Base-by-base conservation (phyloP, 2,888 invertebrate genomes). In the Neelides folsomi region DNA sequence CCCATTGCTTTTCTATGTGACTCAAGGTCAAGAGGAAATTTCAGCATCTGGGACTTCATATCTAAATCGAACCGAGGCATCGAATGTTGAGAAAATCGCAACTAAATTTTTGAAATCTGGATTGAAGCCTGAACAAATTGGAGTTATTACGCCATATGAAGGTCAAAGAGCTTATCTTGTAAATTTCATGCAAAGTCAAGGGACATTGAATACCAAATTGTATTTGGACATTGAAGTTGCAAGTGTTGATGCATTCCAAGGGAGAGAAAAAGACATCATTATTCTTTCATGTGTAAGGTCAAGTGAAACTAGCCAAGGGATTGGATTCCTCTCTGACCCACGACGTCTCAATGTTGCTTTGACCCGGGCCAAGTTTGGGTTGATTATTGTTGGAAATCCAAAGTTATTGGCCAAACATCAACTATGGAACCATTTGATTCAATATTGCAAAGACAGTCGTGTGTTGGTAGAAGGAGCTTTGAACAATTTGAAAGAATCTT, bases 201-300 rank as follows among this genome's bases (percentile, higher is more conserved):
- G 98, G 10, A 87, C 93, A 10, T 74, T 99, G 51, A 94, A 97
- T 69, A 86, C 92, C 37, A 95, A 95, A 68, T 75, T 98, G 0
- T 99, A 99, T 70, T 86, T 94, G 73, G 95, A 97, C 69, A 93
- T 99, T 51, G 98, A 99, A 73, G 95, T 99, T 0, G 98, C 97
- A 8, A 95, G 94, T 72, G 98, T 99, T 2, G 98, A 99, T 71
- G 98, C 98, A 0, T 99, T 99, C 71, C 95, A 97, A 71, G 98
- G 98, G 0, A 77, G 98, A 46, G 98, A 99, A 69, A 99, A 99
- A 68, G 98, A 99, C 68, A 87, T 97, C 53, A 98, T 99, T 62
- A 93, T 99, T 49, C 88, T 99, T 84, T 95, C 95, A 0, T 98
- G 97, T 72, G 98, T 99, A 2, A 79, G 98, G 48, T 93, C 95